Evolutionary conservation across 2,888 invertebrate genomes (phyloP).

Genomic region (Chrysotoxum bicinctum): DNA sequence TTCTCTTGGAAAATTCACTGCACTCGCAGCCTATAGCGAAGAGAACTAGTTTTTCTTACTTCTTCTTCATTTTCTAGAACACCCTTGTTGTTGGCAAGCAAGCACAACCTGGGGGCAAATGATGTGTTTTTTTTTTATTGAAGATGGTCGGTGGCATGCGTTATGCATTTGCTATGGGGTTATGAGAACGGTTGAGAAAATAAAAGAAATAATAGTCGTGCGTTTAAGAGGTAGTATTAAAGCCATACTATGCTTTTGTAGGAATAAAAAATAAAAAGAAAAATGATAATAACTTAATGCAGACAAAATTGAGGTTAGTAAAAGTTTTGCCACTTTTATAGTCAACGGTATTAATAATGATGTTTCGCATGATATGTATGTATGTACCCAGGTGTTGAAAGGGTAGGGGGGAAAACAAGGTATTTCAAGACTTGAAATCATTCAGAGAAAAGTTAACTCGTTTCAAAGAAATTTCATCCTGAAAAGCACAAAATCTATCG

Average conservation of each 20-base stretch:
- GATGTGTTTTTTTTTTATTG: background rate
- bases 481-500: too few relatives aligned
- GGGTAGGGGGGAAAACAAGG: background rate
- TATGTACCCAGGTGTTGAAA: background rate
- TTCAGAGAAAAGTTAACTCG: background rate
- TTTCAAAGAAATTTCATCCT: too few relatives aligned
- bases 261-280: background rate
- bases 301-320: slow-evolving; percentile 15
- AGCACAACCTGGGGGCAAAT: background rate
- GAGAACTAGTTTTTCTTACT: background rate
- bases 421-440: background rate
- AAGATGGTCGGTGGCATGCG: background rate
- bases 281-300: slow-evolving; percentile 12
- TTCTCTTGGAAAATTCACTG: slow-evolving; percentile 1
- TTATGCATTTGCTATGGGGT: slow-evolving; percentile 3
- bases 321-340: slow-evolving; percentile 1
- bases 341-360: background rate
- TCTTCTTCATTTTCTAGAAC: background rate
- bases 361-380: background rate
- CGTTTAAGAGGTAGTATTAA: background rate
- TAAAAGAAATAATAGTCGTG: background rate
- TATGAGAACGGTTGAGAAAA: slow-evolving; percentile 4
- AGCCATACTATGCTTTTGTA: background rate
- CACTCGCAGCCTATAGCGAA: slow-evolving; percentile 4
- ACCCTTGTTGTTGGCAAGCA: slow-evolving; percentile 5